phyloP scores from a whole-genome alignment of 2,888 invertebrate genomes.

The Eupithecia centaureata region DNA sequence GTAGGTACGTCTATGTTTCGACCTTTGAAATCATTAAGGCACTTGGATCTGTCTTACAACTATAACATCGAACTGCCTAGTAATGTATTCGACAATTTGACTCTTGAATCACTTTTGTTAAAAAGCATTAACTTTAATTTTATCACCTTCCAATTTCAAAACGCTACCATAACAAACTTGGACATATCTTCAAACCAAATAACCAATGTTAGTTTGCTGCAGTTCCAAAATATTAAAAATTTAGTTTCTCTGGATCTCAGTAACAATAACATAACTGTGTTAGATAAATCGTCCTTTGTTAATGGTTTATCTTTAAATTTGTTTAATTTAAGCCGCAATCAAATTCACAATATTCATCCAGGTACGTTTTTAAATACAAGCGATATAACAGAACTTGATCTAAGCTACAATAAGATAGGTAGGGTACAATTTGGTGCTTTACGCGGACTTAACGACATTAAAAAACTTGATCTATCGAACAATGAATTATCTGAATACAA shows the following conservation, averaged over 20 bases:
- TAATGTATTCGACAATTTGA: slow-evolving; percentile 11
- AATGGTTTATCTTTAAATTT: slow-evolving; percentile 2
- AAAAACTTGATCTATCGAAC: slow-evolving; percentile 12
- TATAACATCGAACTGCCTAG: slow-evolving; percentile 16
- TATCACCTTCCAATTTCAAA: slow-evolving; percentile 17
- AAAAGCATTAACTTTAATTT: slow-evolving; percentile 14
- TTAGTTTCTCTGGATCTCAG: slow-evolving; percentile 18
- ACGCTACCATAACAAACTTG: slow-evolving; percentile 11
- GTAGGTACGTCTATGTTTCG: slow-evolving; percentile 17
- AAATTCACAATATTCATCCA: slow-evolving; percentile 4
- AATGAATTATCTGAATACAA: slow-evolving; percentile 16
- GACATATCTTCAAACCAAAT: slow-evolving; percentile 21
- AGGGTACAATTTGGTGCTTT: slow-evolving; percentile 21
- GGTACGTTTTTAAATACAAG: slow-evolving; percentile 18
- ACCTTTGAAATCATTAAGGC: slow-evolving; percentile 5
- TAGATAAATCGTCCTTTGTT: slow-evolving; percentile 23
- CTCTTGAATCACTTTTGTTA: slow-evolving; percentile 11
- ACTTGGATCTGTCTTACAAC: slow-evolving; percentile 23
- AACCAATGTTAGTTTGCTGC: slow-evolving; percentile 19
- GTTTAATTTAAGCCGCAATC: slow-evolving; percentile 23
- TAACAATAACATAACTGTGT: slow-evolving; percentile 16
- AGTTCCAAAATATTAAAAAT: slow-evolving; percentile 11
- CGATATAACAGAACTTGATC: slow-evolving; percentile 14
- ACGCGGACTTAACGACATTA: slow-evolving; percentile 7
- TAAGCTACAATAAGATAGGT: slow-evolving; percentile 20